phyloP scores from a whole-genome alignment of 23 tunicate species.

The Clavelina lepadiformis region DNA sequence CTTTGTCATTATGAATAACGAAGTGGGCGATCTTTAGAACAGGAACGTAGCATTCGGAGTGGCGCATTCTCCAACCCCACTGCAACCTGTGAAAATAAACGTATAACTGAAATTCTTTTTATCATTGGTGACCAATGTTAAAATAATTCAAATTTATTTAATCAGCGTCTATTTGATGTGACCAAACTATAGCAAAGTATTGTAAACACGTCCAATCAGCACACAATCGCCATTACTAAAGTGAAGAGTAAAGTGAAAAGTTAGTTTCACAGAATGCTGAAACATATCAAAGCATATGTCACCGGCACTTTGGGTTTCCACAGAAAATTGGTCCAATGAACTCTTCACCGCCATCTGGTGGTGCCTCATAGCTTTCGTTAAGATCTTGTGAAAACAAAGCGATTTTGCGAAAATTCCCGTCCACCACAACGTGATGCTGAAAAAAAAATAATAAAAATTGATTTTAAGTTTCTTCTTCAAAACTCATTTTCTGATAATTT shows the following conservation, averaged over 20 bases:
- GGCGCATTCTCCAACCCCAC: conserved; percentile 25
- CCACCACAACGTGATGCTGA: conserved; percentile 49
- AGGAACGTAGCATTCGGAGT: conserved; percentile 8
- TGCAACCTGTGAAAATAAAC: conserved; percentile 12
- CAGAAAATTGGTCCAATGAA: conserved; percentile 38
- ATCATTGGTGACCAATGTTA: too few species aligned
- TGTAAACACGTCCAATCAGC: too few species aligned
- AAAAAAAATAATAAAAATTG: not conserved
- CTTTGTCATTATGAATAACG: conserved; percentile 11
- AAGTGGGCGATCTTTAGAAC: conserved; percentile 20
- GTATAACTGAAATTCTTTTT: too few species aligned
- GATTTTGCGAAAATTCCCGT: not conserved
- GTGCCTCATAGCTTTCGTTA: conserved; percentile 5
- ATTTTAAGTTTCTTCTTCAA: too few species aligned
- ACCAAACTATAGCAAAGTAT: too few species aligned
- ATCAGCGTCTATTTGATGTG: too few species aligned
- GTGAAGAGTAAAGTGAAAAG: too few species aligned
- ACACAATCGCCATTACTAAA: too few species aligned
- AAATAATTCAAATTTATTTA: too few species aligned
- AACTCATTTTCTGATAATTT: too few species aligned
- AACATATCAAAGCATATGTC: too few species aligned
- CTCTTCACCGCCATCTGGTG: conserved; percentile 8
- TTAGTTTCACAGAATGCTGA: too few species aligned
- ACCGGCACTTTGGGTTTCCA: conserved; percentile 21
- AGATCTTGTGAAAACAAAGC: conserved; percentile 7